A percentile compares a stretch with the other conserved stretches of the same genome.
phyloP scores from a whole-genome alignment of 2,113 vertebrate genomes.

The Ochotona curzoniae region DNA sequence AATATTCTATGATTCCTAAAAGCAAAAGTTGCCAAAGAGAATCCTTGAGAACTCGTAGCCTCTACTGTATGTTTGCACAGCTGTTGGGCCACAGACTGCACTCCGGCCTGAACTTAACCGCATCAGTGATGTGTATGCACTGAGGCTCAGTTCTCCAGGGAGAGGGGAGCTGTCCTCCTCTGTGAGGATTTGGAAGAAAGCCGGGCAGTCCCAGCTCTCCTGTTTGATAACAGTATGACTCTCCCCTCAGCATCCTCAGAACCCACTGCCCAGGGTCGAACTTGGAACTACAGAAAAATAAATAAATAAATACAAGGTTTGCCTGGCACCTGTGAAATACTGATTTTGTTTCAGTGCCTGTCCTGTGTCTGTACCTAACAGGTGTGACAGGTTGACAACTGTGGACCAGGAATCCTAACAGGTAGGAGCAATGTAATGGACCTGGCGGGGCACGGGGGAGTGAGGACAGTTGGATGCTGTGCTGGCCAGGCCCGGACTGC shows the following conservation, averaged over 20 bases:
- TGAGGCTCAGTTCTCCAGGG: background rate
- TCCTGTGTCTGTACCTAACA: background rate
- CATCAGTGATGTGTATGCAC: background rate
- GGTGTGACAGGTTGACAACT: slow-evolving; percentile 1
- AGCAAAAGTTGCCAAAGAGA: background rate
- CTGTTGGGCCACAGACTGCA: background rate
- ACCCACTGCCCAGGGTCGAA: background rate
- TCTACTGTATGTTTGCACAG: slow-evolving; percentile 1
- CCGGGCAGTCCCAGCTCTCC: background rate
- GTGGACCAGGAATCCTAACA: slow-evolving; percentile 19
- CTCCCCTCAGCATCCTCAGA: background rate
- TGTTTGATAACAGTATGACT: background rate
- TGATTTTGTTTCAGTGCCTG: background rate
- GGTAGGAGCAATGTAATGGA: background rate
- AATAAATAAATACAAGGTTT: slow-evolving; percentile 42
- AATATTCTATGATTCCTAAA: background rate
- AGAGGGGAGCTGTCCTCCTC: background rate
- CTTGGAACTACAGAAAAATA: slow-evolving; percentile 11
- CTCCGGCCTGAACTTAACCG: background rate
- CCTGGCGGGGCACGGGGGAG: background rate
- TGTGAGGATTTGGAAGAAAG: background rate
- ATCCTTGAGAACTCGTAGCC: background rate
- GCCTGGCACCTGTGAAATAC: slow-evolving; percentile 18
- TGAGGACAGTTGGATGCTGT: background rate
- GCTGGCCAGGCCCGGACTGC: background rate